Base-by-base conservation (phyloP, 37 sponge, comb jelly and placozoan species). In the Corticium candelabrum region DNA sequence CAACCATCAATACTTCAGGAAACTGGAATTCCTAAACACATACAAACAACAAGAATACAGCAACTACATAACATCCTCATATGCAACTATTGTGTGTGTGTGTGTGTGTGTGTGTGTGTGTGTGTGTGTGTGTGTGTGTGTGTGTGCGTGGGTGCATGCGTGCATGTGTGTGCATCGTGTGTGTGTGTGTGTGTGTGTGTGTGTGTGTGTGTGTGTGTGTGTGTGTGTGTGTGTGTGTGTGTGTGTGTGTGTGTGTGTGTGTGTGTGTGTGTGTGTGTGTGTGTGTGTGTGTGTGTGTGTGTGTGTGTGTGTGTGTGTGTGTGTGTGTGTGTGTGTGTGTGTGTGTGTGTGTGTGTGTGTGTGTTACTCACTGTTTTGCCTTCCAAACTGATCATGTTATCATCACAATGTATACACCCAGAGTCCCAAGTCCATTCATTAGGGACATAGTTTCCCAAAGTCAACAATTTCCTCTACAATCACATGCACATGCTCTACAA, bases 361-460 rank as follows among this genome's bases (percentile, higher is more conserved):
- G 76, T 75, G 76, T 75, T 43, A 11, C 5, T 27, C 21, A 50
- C 62, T 21, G 62, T 27, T 50, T 50, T 50, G 11, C 78, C 74
- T 37, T 83, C 81, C 15, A 85, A 34, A 33, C 82, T 75, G 11
- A 37, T 2, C n/a, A 27, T 2, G 38, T 62, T 77, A 39, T 91
- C 88, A 34, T 81, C 41, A 50, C 93, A 92, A 0, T 36, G 39
- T 35, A 80, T 1, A 85, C 96, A 96, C 29, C 89, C 88, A 1
- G 41, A 75, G 1, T 39, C 78, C 27, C 68, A 37, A 29, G 56
- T 83, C 87, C 86, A 88, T 11, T 77, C 79, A 68, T 77, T 73
- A 32, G 89, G 83, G n/a, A 93, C 40, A 76, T 96, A 96, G 81
- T 92, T 96, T n/a, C 83, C 84, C 30, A 92, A 83, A 38, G n/a